These are phyloP conservation scores for Brachyistius frenatus DNA, from an alignment of 2,113 vertebrate genomes.

Conservation along the genomic window DNA sequence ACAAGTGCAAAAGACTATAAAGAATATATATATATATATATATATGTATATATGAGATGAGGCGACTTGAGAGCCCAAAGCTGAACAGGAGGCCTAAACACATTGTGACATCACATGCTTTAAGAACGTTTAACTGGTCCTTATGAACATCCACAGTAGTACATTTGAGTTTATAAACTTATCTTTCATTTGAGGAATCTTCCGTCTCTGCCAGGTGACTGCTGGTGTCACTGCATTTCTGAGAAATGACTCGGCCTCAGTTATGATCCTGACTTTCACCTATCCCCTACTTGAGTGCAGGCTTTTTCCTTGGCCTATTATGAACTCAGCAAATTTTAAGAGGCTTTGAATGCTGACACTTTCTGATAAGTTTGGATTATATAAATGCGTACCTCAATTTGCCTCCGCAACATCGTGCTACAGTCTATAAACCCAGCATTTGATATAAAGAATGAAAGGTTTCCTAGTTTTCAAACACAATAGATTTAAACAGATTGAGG, in stretches of 20 bases:
- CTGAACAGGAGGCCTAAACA: conserved; percentile 22
- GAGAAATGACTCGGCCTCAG: conserved; percentile 46
- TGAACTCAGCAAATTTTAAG: conserved; percentile 67
- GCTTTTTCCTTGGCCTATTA: conserved; percentile 59
- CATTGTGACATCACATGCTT: conserved; percentile 38
- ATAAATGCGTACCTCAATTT: conserved; percentile 4
- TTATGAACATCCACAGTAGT: conserved; percentile 7
- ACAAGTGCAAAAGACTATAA: background rate
- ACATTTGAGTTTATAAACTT: conserved; percentile 7
- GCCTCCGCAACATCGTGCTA: background rate
- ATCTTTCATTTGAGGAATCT: conserved; percentile 22
- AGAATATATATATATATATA: background rate
- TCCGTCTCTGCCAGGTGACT: conserved; percentile 28
- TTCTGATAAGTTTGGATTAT: conserved; percentile 28
- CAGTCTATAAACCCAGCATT: background rate
- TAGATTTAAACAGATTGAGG: background rate
- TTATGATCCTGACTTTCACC: conserved; percentile 57
- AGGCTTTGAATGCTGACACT: conserved; percentile 31
- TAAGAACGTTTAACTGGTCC: conserved; percentile 23
- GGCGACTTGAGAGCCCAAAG: background rate
- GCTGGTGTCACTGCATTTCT: conserved; percentile 51
- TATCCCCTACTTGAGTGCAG: conserved; percentile 63
- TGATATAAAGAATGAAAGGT: background rate
- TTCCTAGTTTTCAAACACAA: background rate
- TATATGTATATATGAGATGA: background rate